phyloP scores from a whole-genome alignment of 2,888 invertebrate species.

The Phyllotreta cruciferae region DNA sequence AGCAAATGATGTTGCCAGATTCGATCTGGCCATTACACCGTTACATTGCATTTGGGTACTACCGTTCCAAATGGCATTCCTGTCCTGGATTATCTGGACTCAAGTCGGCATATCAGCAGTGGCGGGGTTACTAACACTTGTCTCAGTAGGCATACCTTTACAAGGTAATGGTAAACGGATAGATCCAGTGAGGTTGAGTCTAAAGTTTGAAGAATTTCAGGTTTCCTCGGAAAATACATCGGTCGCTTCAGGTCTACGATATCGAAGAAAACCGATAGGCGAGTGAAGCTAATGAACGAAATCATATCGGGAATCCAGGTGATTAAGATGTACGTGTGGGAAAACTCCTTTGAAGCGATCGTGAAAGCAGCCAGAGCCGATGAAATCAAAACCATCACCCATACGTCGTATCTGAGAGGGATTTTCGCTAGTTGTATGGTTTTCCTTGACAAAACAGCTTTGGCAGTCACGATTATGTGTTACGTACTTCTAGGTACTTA shows the following conservation, averaged over 20 bases:
- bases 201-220: slow-evolving; percentile 36
- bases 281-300: slow-evolving; percentile 88
- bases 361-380: slow-evolving; percentile 72
- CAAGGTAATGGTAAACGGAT: slow-evolving; percentile 68
- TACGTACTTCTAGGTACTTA: slow-evolving; percentile 71
- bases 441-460: slow-evolving; percentile 81
- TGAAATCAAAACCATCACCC: slow-evolving; percentile 70
- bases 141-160: slow-evolving; percentile 76
- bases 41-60: slow-evolving; percentile 81
- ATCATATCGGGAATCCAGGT: slow-evolving; percentile 86
- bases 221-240: slow-evolving; percentile 70
- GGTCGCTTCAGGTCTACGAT: slow-evolving; percentile 76
- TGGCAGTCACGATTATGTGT: slow-evolving; percentile 77
- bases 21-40: slow-evolving; percentile 77
- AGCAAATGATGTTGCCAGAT: slow-evolving; percentile 29
- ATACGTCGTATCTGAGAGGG: slow-evolving; percentile 69
- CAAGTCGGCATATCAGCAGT: slow-evolving; percentile 75
- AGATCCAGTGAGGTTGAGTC: background rate
- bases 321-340: slow-evolving; percentile 59
- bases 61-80: slow-evolving; percentile 67
- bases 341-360: slow-evolving; percentile 81
- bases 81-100: slow-evolving; percentile 78
- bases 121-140: slow-evolving; percentile 72
- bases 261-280: slow-evolving; percentile 79
- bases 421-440: slow-evolving; percentile 70